A percentile compares a stretch with the other conserved stretches of the same genome.
These are phyloP conservation scores for Venustoraphidia nigricollis DNA, from an alignment of 2,888 invertebrate genomes.

Conservation along the genomic window DNA sequence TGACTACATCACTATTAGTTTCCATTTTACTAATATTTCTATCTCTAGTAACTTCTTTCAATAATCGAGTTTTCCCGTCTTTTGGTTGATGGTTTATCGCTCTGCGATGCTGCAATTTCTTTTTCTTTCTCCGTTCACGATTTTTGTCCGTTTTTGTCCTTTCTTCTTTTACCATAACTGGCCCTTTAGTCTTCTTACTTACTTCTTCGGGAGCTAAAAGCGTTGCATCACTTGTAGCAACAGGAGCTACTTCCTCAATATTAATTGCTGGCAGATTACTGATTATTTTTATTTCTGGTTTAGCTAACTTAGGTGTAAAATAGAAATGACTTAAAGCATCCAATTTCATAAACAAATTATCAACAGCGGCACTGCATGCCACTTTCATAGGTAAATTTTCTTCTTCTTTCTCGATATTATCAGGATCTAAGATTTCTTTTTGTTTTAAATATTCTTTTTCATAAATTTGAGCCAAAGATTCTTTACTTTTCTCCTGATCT, in stretches of 20 bases:
- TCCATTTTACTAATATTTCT: slow-evolving; percentile 42
- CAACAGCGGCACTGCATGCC: slow-evolving; percentile 61
- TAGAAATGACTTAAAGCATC: slow-evolving; percentile 90
- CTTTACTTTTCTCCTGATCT: slow-evolving; percentile 88
- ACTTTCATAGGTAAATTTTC: slow-evolving; percentile 63
- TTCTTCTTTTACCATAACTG: slow-evolving; percentile 51
- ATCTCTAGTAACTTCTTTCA: slow-evolving; percentile 47
- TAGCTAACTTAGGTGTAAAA: slow-evolving; percentile 76
- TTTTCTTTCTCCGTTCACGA: slow-evolving; percentile 75
- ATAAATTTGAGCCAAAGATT: slow-evolving; percentile 85
- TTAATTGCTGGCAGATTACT: slow-evolving; percentile 79
- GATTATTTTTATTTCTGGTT: slow-evolving; percentile 79
- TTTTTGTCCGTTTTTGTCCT: slow-evolving; percentile 76
- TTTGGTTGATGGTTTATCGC: slow-evolving; percentile 33
- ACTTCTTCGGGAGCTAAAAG: slow-evolving; percentile 89
- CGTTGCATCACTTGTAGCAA: slow-evolving; percentile 69
- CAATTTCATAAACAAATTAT: slow-evolving; percentile 62
- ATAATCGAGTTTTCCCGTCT: slow-evolving; percentile 32
- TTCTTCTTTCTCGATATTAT: slow-evolving; percentile 36
- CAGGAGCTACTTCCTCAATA: slow-evolving; percentile 93
- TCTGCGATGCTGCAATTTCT: slow-evolving; percentile 50
- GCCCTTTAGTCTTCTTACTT: slow-evolving; percentile 37
- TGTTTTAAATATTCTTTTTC: slow-evolving; percentile 73
- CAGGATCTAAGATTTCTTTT: slow-evolving; percentile 37
- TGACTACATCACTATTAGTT: slow-evolving; percentile 32